phyloP scores from a whole-genome alignment of 2,113 vertebrate genomes.

The Pelecanus crispus region DNA sequence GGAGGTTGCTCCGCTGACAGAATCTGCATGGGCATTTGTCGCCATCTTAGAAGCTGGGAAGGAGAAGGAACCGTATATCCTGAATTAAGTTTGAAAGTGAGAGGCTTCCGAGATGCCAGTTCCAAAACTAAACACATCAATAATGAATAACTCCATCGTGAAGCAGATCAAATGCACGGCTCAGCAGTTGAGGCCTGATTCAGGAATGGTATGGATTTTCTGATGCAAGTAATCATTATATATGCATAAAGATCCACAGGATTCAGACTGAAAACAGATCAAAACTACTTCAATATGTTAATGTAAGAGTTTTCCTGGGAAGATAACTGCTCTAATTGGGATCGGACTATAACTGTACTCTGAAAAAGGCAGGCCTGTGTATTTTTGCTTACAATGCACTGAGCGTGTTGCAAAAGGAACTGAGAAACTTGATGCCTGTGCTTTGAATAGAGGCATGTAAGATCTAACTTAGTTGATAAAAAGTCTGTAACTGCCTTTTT shows the following conservation, averaged over 20 bases:
- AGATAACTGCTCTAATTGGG: background rate
- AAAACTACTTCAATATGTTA: background rate
- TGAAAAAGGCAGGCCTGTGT: background rate
- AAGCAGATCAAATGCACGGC: background rate
- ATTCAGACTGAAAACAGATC: background rate
- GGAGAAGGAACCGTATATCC: background rate
- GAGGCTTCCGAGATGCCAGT: background rate
- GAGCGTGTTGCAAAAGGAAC: background rate
- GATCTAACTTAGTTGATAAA: background rate
- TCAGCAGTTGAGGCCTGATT: background rate
- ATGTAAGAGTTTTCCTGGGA: background rate
- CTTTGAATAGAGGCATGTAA: background rate
- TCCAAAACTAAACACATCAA: background rate
- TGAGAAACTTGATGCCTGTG: background rate
- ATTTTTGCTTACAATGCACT: background rate
- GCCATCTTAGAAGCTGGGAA: background rate
- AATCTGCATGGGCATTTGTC: fast-evolving
- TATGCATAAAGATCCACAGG: background rate
- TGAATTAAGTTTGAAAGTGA: background rate
- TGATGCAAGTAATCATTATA: background rate
- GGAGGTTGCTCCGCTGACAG: background rate
- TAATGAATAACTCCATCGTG: background rate
- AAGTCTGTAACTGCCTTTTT: background rate
- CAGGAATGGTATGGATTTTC: background rate
- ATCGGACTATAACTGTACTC: background rate